Evolutionary conservation across 2,888 invertebrate genomes (phyloP).

Genomic region (Aphrophora alni): DNA sequence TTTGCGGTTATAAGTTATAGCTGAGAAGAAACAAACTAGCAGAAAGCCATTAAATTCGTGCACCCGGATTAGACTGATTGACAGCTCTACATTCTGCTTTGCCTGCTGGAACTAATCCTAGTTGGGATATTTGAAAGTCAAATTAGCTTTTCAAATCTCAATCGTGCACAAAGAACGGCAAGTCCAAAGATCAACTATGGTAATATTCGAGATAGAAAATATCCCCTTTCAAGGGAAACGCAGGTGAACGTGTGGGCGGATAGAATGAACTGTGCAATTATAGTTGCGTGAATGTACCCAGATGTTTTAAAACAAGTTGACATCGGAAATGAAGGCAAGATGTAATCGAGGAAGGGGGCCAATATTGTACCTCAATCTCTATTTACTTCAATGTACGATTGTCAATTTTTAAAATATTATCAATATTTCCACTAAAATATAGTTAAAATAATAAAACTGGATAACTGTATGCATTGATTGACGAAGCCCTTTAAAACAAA

Average conservation of each 20-base stretch:
- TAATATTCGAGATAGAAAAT: neutral
- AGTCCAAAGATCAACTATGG: neutral
- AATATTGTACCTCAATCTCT: too few species aligned
- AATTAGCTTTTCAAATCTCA: conserved; percentile 9
- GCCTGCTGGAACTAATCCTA: neutral
- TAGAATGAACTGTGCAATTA: neutral
- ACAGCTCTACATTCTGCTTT: neutral
- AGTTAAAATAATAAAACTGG: too few species aligned
- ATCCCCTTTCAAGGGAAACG: neutral
- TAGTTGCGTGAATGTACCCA: neutral
- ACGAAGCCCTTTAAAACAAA: too few species aligned
- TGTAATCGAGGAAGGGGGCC: too few species aligned
- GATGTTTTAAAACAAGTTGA: too few species aligned
- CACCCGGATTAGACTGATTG: neutral
- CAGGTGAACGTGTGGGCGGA: neutral
- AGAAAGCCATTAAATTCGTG: neutral
- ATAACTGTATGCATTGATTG: too few species aligned
- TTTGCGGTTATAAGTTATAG: neutral
- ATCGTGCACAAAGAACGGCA: neutral
- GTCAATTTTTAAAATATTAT: too few species aligned
- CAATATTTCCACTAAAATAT: too few species aligned
- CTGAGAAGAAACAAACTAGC: neutral
- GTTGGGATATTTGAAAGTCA: conserved; percentile 6
- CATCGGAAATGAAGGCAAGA: too few species aligned
- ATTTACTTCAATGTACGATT: too few species aligned